Conservation (phyloP, 2,888 invertebrate genomes). For the Eurytoma californica region DNA sequence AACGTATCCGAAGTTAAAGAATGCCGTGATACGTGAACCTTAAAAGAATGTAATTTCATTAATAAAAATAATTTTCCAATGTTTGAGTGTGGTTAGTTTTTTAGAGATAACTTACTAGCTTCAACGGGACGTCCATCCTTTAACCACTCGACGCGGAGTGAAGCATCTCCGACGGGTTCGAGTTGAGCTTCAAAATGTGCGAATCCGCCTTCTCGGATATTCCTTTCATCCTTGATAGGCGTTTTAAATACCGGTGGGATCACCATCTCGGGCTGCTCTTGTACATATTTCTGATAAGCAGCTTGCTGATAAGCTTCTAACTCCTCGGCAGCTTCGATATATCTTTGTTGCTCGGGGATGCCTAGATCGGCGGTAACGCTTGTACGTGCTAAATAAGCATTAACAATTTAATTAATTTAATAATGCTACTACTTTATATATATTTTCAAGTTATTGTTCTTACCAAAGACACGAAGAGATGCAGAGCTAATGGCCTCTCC, state of each 20-base stretch:
- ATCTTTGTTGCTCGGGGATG: conserved; percentile 91
- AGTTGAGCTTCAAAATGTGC: conserved; percentile 97
- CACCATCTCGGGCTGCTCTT: conserved; percentile 87
- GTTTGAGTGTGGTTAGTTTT: no score
- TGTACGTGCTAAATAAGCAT: conserved; percentile 78
- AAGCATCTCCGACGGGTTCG: conserved; percentile 94
- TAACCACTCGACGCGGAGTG: conserved; percentile 93
- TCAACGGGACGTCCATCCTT: conserved; percentile 93
- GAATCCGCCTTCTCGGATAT: conserved; percentile 93
- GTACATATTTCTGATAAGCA: conserved; percentile 86
- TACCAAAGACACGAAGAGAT: conserved; percentile 83
- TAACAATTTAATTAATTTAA: neutral
- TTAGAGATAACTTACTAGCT: conserved; percentile 80
- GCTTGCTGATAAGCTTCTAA: conserved; percentile 91
- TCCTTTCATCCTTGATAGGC: conserved; percentile 90
- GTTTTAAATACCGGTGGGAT: conserved; percentile 91
- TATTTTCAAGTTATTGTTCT: conserved; percentile 49
- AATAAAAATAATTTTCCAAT: neutral
- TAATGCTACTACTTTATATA: neutral
- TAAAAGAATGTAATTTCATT: conserved; percentile 42
- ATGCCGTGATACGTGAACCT: conserved; percentile 91
- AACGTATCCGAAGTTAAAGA: conserved; percentile 96
- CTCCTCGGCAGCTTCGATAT: conserved; percentile 93
- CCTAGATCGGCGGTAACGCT: conserved; percentile 92
- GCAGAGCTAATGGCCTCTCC: conserved; percentile 94